Conservation (phyloP, 2,113 vertebrate genomes). For the Gadus chalcogrammus region DNA sequence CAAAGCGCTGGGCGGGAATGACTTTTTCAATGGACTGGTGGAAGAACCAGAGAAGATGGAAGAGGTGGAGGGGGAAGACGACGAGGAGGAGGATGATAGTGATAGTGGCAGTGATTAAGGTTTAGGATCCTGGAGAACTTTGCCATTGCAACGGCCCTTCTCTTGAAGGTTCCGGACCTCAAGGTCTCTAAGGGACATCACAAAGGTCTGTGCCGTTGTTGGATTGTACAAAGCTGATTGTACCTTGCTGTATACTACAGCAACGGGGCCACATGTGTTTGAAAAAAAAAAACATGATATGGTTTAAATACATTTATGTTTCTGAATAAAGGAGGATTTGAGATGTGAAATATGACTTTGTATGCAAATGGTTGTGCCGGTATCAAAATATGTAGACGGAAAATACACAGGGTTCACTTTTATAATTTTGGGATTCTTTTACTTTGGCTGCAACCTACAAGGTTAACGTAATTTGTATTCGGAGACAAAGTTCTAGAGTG, state of each 20-base stretch:
- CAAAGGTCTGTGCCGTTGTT: not conserved
- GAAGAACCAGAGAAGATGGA: slow-evolving; percentile 49
- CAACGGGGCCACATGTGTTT: not conserved
- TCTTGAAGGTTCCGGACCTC: not conserved
- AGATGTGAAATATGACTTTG: too few relatives aligned
- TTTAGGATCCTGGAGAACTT: not conserved
- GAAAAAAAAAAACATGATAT: not conserved
- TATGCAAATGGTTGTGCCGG: too few relatives aligned
- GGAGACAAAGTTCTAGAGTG: too few relatives aligned
- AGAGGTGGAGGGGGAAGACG: slow-evolving; percentile 12
- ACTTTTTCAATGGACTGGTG: slow-evolving; percentile 82
- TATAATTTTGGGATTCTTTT: too few relatives aligned
- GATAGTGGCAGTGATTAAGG: slow-evolving; percentile 62
- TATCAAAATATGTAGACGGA: too few relatives aligned
- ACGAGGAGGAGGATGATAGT: slow-evolving; percentile 28
- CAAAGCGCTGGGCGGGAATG: slow-evolving; percentile 80
- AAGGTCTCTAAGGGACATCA: not conserved
- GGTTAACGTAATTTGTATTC: too few relatives aligned
- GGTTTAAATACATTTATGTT: too few relatives aligned
- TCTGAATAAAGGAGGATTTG: too few relatives aligned
- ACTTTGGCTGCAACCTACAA: too few relatives aligned
- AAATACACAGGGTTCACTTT: too few relatives aligned
- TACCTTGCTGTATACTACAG: too few relatives aligned
- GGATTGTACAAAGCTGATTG: too few relatives aligned
- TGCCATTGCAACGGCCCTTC: not conserved